A percentile compares a stretch with the other conserved stretches of the same genome.
phyloP scores from a whole-genome alignment of 2,797 vertebrate species.

The Catostomus latipinnis region DNA sequence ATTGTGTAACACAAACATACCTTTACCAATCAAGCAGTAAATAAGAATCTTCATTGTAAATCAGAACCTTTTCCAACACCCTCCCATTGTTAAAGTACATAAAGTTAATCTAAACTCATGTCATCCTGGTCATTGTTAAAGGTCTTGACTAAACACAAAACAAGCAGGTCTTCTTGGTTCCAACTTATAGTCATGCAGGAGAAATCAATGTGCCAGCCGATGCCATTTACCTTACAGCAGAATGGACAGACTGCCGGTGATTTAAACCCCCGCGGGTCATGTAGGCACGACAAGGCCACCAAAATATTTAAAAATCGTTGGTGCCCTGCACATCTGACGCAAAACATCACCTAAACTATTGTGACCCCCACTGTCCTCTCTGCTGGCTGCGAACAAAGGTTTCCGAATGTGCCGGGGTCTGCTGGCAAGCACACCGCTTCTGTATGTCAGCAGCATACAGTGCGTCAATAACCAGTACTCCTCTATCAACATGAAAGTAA shows the following conservation, averaged over 20 bases:
- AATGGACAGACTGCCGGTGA: constrained; percentile 71
- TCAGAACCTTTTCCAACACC: not conserved
- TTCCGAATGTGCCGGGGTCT: constrained; percentile 49
- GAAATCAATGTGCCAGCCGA: constrained; percentile 46
- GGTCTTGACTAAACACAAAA: constrained; percentile 29
- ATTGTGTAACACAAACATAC: constrained; percentile 14
- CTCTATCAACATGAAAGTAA: constrained; percentile 24
- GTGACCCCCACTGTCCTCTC: constrained; percentile 59
- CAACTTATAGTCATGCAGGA: constrained; percentile 53
- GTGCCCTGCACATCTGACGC: constrained; percentile 52
- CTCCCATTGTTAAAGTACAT: not conserved
- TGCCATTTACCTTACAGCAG: constrained; percentile 73
- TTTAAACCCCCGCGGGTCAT: constrained; percentile 72
- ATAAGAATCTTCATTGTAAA: constrained; percentile 20
- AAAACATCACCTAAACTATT: constrained; percentile 63
- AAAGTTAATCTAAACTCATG: constrained; percentile 1
- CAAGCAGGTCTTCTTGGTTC: constrained; percentile 41
- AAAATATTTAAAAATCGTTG: constrained; percentile 70
- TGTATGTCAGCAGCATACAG: constrained; percentile 4
- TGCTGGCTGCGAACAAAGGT: constrained; percentile 53
- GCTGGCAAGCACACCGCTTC: constrained; percentile 29
- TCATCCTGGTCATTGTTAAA: constrained; percentile 8
- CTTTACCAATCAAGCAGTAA: not conserved
- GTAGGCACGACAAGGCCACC: constrained; percentile 60
- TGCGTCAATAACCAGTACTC: constrained; percentile 32